Conservation (phyloP, 2,113 vertebrate genomes). For the Gavialis gangeticus region DNA sequence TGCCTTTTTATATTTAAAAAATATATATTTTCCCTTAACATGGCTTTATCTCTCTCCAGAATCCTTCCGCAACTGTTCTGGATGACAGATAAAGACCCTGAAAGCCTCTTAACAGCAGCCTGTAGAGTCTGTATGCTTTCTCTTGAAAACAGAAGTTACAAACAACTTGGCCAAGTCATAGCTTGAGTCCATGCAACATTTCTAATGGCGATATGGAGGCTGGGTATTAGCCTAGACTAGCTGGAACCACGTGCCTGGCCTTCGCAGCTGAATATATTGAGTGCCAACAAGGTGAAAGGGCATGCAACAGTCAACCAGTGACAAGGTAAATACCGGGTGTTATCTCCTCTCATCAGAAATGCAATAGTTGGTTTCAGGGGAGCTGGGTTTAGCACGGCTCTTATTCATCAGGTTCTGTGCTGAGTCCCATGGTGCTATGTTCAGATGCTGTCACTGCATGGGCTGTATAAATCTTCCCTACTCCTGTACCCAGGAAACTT, state of each 20-base stretch:
- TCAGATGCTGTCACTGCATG: background rate
- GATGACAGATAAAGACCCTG: too few relatives aligned
- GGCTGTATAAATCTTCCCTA: background rate
- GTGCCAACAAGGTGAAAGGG: constrained; percentile 50
- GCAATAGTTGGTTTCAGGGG: background rate
- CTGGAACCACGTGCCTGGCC: background rate
- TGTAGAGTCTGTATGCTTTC: background rate
- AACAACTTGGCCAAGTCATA: background rate
- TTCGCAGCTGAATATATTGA: background rate
- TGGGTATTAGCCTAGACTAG: fast-evolving
- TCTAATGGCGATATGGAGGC: background rate
- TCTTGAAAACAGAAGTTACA: background rate
- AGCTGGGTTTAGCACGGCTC: background rate
- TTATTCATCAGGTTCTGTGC: fast-evolving
- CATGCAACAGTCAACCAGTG: background rate
- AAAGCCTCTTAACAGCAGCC: too few relatives aligned
- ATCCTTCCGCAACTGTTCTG: background rate
- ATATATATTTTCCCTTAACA: too few relatives aligned
- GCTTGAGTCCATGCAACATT: background rate
- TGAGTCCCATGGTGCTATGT: background rate
- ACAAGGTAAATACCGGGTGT: constrained; percentile 14
- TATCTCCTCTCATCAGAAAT: fast-evolving
- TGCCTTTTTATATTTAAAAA: too few relatives aligned
- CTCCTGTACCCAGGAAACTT: background rate
- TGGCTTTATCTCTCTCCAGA: background rate